Percentiles rank a stretch among this genome's conserved stretches.
phyloP scores from a whole-genome alignment of 2,888 invertebrate species.

The Argyresthia goedartella region DNA sequence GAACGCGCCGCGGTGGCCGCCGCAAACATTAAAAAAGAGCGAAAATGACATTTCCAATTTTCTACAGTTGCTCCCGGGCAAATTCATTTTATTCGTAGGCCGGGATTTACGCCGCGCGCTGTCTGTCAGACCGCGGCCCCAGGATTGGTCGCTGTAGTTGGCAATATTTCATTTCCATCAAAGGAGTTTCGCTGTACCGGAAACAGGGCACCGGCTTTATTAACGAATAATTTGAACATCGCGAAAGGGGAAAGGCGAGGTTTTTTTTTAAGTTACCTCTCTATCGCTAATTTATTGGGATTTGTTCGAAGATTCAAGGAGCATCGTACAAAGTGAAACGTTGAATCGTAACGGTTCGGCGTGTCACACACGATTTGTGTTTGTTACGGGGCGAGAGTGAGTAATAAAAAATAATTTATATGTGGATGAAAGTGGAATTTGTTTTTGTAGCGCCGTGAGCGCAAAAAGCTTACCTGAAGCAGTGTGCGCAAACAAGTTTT shows the following conservation, averaged over 20 bases:
- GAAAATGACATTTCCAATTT: conserved; percentile 74
- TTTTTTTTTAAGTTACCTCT: neutral
- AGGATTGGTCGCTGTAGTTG: conserved; percentile 32
- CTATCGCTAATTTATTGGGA: conserved; percentile 22
- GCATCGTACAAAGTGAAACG: neutral
- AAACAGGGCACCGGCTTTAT: conserved; percentile 39
- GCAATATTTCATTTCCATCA: conserved; percentile 63
- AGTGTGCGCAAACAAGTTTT: conserved; percentile 15
- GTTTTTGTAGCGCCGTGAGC: conserved; percentile 6
- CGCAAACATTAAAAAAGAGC: conserved; percentile 69
- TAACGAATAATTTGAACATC: conserved; percentile 53
- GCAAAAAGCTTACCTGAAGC: conserved; percentile 9
- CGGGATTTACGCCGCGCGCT: conserved; percentile 38
- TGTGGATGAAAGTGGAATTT: conserved; percentile 3
- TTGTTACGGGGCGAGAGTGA: neutral
- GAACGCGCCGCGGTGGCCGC: conserved; percentile 40
- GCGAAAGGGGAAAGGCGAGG: conserved; percentile 9
- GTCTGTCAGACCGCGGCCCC: conserved; percentile 12
- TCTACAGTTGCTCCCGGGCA: conserved; percentile 64
- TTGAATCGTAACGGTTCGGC: neutral
- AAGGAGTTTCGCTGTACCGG: conserved; percentile 42
- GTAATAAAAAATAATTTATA: conserved; percentile 4
- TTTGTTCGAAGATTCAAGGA: conserved; percentile 27
- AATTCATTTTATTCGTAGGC: conserved; percentile 65
- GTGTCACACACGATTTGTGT: neutral